Conservation (phyloP, 2,113 vertebrate genomes). For the Verasper variegatus region DNA sequence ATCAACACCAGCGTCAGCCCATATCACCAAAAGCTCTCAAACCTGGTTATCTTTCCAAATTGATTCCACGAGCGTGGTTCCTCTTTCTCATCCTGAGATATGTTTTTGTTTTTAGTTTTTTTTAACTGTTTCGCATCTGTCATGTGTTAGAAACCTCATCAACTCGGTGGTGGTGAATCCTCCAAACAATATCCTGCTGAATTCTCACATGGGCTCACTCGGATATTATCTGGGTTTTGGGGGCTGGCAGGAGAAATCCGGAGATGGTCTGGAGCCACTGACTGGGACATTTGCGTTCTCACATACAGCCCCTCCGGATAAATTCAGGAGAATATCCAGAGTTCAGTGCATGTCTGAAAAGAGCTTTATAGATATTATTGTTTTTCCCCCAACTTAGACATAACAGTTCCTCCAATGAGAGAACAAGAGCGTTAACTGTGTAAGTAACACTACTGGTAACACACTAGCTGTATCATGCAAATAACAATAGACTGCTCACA, state of each 20-base stretch:
- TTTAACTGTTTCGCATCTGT: no score
- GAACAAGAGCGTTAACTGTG: background rate
- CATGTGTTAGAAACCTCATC: no score
- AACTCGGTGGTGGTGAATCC: no score
- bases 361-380: background rate
- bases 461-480: constrained; percentile 8
- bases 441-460: background rate
- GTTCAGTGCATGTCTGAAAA: background rate
- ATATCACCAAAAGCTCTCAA: no score
- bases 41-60: no score
- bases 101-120: no score
- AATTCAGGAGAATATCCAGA: no score
- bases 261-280: background rate
- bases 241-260: background rate
- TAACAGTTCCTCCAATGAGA: background rate
- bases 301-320: background rate
- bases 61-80: no score
- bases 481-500: constrained; percentile 40
- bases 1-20: no score
- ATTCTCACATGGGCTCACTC: no score
- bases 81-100: no score
- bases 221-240: background rate
- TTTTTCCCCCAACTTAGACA: background rate
- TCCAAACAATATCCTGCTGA: no score
- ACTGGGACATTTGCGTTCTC: background rate